These are phyloP conservation scores for Rotaria magnacalcarata DNA, from an alignment of 2,888 invertebrate genomes.

Conservation along the genomic window DNA sequence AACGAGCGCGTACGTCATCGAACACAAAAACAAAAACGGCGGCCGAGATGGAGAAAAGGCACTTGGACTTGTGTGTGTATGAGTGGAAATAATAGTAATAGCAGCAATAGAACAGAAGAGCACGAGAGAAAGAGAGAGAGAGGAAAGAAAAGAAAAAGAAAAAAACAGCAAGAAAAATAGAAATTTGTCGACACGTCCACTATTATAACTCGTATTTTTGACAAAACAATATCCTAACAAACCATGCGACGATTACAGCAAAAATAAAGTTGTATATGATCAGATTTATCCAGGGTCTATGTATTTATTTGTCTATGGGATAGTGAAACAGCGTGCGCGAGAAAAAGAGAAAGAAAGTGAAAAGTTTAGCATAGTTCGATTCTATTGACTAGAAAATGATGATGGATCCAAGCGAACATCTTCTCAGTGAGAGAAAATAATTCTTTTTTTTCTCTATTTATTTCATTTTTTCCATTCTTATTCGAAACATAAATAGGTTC, in stretches of 20 bases:
- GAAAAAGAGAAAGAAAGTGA: background rate
- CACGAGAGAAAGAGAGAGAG: background rate
- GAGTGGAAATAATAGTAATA: background rate
- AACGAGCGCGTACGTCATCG: conserved; percentile 1
- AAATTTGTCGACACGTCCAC: conserved; percentile 20
- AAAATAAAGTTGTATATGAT: background rate
- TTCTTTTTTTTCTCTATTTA: background rate
- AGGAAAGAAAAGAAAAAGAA: background rate
- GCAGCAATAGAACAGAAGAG: conserved; percentile 18
- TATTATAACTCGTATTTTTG: background rate
- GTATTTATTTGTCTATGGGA: background rate
- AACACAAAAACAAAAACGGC: conserved; percentile 14
- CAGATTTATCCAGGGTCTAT: conserved; percentile 16
- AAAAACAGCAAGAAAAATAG: conserved; percentile 11
- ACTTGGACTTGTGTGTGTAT: background rate
- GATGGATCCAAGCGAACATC: conserved; percentile 29
- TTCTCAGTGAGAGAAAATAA: conserved; percentile 6
- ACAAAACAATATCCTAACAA: conserved; percentile 13
- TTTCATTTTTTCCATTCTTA: background rate
- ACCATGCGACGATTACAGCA: conserved; percentile 6
- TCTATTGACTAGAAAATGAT: conserved; percentile 15
- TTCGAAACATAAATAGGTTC: background rate
- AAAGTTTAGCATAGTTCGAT: background rate
- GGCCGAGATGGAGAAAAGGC: background rate
- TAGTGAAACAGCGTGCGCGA: background rate